Evolutionary conservation across 2,797 vertebrate genomes (phyloP), one percentile per base, ranked within the genome.

Genomic region (Lepus oiostolus): DNA sequence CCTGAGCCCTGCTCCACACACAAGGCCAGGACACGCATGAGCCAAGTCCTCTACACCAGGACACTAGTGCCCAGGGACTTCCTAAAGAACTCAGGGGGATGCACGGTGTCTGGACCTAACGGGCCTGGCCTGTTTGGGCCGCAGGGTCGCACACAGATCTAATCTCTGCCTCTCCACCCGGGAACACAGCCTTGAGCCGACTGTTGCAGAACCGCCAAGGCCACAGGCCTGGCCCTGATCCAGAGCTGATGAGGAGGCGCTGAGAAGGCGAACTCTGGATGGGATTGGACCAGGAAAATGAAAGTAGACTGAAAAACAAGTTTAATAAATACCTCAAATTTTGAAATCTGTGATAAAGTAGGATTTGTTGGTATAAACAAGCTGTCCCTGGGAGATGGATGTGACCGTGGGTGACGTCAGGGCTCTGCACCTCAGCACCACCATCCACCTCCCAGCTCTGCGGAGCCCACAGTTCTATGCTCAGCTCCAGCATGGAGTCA

Each of bases 351-450:
- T 63, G 35, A 14, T 13, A 4, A 79, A 60, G 79, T 50, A 30
- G 47, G 8, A 47, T 60, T 28, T 3, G 14, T 1, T n/a, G 16
- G 5, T 38, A 5, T 8, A 32, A 50, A 47, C 0, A 26, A 28
- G 28, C 0, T 28, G 7, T 42, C 0, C 11, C 12, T 16, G 7
- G 30, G 14, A 54, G 21, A 47, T 7, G 0, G 0, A 4, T 28
- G 16, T 67, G 7, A 28, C 42, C 42, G 19, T 3, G 65, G 54
- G 21, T 11, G 26, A 70, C 30, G 22, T 22, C 47, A n/a, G 30
- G 65, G 9, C 42, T 26, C 0, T 9, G 30, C 5, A 30, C 60
- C 38, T 10, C 4, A 21, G 47, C 1, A 42, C 5, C 22, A 4
- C 68, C 21, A 8, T 4, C 5, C 5, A 6, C 30, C 35, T 26